A percentile compares a stretch with the other conserved stretches of the same genome.
These are phyloP conservation scores for Falcunculus frontatus DNA, from an alignment of 2,113 vertebrate genomes.

Conservation along the genomic window DNA sequence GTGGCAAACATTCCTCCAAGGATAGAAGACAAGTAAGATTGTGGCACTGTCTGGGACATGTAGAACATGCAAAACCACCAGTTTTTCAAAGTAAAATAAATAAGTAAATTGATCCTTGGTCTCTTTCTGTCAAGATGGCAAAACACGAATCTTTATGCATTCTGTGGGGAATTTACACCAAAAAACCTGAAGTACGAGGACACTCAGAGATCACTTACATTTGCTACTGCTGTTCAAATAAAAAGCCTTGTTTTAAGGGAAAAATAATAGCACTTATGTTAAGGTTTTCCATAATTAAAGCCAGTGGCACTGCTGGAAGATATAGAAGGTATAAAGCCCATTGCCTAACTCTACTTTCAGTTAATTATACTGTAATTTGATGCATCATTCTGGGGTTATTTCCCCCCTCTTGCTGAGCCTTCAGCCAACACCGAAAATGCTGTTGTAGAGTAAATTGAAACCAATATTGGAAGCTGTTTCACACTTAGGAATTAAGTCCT, in stretches of 20 bases:
- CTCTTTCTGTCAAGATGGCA: background rate
- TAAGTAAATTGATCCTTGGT: background rate
- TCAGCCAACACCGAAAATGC: background rate
- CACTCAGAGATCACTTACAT: background rate
- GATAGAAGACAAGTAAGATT: fast-evolving
- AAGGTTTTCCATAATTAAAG: background rate
- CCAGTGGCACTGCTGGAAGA: background rate
- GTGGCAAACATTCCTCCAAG: background rate
- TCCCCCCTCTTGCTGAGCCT: background rate
- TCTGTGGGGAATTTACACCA: background rate
- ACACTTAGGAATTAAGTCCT: background rate
- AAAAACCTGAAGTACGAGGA: background rate
- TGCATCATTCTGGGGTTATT: background rate
- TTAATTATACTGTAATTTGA: background rate
- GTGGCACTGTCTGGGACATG: background rate
- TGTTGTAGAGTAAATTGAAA: background rate
- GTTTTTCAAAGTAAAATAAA: background rate
- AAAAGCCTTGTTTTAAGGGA: background rate
- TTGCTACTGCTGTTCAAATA: background rate
- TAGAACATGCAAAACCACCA: background rate
- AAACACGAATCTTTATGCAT: background rate
- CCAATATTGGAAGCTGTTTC: background rate
- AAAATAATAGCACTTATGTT: background rate
- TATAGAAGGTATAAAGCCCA: background rate
- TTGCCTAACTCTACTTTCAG: background rate